Evolutionary conservation across 2,888 invertebrate genomes (phyloP), one percentile per base, ranked within the genome.

Genomic region (Congeria kusceri): DNA sequence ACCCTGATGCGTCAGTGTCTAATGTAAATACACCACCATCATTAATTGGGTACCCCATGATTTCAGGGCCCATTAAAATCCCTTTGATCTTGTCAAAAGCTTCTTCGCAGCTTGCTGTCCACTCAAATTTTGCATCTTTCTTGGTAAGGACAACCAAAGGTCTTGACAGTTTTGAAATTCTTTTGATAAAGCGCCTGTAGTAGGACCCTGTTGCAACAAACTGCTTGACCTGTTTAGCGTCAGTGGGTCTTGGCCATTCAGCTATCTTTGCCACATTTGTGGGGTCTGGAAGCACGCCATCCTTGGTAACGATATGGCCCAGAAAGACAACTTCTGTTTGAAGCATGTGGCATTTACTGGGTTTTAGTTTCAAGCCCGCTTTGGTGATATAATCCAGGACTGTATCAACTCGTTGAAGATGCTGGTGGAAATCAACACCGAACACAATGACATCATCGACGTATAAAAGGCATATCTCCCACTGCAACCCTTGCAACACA

Each of bases 401-500:
- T 27, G 66, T 25, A 7, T 62, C 46, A 13, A 74, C 39, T n/a
- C 61, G 59, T 2, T 9, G 9, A 1, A 74, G 23, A 49, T 74
- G 74, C 29, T 74, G 49, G 5, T 66, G 61, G 23, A 67, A 62
- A 23, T 61, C 46, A 11, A 3, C 1, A 5, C 44, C 66, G 56
- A 53, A 67, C 15, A 74, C 67, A 5, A 66, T 46, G 13, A 74
- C 61, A 56, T 74, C 74, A 62, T 74, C 65, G 39, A 74, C 62
- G 46, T 67, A 74, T 9, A 74, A 25, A 7, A 73, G 65, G 39
- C 58, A 68, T 11, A 58, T 68, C 15, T n/a, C 25, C 68, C 68
- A 68, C 44, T n/a, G 68, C 15, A 57, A 27, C 5, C 59, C 68
- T 27, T 68, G 44, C 3, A 68, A 18, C 3, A 44, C 68, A 7